Percentiles rank a stretch among this genome's conserved stretches.
Evolutionary conservation across 2,888 invertebrate genomes (phyloP).

Genomic region (Abscondita cerata): DNA sequence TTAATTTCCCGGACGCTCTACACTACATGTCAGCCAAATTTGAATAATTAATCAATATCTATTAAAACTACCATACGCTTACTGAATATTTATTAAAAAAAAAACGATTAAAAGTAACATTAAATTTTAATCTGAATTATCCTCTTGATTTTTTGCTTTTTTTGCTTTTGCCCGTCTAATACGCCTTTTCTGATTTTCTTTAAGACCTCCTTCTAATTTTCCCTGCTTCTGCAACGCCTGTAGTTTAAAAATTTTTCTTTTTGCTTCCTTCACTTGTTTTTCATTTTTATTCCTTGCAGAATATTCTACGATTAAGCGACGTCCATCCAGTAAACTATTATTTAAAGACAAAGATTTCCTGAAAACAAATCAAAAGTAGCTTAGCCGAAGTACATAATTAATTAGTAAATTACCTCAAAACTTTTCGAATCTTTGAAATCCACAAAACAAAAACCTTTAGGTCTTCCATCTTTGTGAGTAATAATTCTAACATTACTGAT

Average conservation of each 20-base stretch:
- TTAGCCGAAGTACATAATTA: neutral
- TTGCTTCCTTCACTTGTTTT: neutral
- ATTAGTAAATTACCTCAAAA: neutral
- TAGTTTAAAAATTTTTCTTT: slow-evolving; percentile 7
- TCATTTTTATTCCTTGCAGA: neutral
- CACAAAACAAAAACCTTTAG: slow-evolving; percentile 1
- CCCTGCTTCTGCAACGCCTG: slow-evolving; percentile 3
- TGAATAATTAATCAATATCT: too few relatives aligned
- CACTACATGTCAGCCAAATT: too few relatives aligned
- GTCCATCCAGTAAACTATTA: neutral
- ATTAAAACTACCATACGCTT: too few relatives aligned
- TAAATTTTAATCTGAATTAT: too few relatives aligned
- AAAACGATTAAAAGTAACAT: too few relatives aligned
- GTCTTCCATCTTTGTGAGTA: neutral
- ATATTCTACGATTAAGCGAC: slow-evolving; percentile 3
- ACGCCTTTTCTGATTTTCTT: neutral
- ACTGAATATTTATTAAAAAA: too few relatives aligned
- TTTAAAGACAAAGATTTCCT: slow-evolving; percentile 3
- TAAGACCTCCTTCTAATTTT: slow-evolving; percentile 7
- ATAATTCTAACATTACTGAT: neutral
- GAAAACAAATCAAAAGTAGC: neutral
- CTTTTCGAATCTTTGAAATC: neutral
- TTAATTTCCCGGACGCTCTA: too few relatives aligned
- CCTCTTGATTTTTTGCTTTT: neutral
- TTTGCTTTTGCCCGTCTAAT: slow-evolving; percentile 3